Conservation (phyloP, 2,888 invertebrate species). For the Hedya salicella region DNA sequence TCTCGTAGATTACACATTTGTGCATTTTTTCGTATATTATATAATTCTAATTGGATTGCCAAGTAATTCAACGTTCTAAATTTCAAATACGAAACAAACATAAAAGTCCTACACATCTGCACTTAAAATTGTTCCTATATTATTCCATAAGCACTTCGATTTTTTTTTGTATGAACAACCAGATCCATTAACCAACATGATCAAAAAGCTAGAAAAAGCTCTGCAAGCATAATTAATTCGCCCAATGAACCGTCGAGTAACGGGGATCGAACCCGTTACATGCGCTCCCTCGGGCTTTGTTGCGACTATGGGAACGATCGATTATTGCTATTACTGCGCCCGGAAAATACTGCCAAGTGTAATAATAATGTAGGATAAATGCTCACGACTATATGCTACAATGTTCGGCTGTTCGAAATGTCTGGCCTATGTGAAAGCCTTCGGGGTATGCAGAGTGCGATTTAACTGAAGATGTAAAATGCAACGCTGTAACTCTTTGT, state of each 20-base stretch:
- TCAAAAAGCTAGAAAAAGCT: conserved; percentile 32
- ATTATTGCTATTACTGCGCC: conserved; percentile 39
- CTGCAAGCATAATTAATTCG: conserved; percentile 42
- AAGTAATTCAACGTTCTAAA: too few species aligned
- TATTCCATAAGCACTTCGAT: neutral
- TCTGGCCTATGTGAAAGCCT: conserved; percentile 5
- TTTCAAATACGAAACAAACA: too few species aligned
- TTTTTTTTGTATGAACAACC: neutral
- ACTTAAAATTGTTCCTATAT: neutral
- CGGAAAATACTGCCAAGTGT: conserved; percentile 37
- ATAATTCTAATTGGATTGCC: too few species aligned
- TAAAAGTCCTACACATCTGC: too few species aligned
- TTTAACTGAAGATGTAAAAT: neutral
- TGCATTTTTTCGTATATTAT: too few species aligned
- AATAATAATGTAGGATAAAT: conserved; percentile 39
- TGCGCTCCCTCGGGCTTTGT: conserved; percentile 30
- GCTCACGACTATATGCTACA: conserved; percentile 35
- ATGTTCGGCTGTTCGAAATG: conserved; percentile 37
- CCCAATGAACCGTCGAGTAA: conserved; percentile 44
- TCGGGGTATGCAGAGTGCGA: neutral
- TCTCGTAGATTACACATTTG: too few species aligned
- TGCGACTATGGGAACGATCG: conserved; percentile 36
- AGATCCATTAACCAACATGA: conserved; percentile 14
- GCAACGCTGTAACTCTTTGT: too few species aligned
- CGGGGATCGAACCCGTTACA: conserved; percentile 41